Percentiles rank a stretch among this genome's conserved stretches.
phyloP scores from a whole-genome alignment of 2,888 invertebrate species.

The Acrobasis consociella region DNA sequence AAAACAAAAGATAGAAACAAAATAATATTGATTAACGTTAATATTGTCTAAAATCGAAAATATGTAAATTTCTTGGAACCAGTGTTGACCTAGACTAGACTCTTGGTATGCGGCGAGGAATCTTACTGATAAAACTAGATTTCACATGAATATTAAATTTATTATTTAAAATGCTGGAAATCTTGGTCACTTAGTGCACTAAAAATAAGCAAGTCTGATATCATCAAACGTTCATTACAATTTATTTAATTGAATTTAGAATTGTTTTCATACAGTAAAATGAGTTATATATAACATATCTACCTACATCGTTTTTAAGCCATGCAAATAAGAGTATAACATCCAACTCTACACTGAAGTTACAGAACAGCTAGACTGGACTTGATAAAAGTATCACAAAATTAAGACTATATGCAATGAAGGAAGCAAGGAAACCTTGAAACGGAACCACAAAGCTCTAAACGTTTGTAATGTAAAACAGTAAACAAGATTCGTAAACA shows the following conservation, averaged over 20 bases:
- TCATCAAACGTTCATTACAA: no score
- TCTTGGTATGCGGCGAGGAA: background rate
- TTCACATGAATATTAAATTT: background rate
- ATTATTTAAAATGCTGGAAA: background rate
- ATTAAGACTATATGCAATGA: background rate
- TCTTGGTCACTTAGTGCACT: background rate
- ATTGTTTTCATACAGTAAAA: no score
- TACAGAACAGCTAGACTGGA: background rate
- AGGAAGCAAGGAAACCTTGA: background rate
- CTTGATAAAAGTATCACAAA: background rate
- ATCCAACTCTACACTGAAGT: no score
- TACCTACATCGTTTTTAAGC: no score
- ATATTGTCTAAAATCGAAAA: background rate
- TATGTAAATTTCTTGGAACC: constrained; percentile 2
- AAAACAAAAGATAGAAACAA: no score
- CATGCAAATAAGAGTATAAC: no score
- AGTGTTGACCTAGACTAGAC: constrained; percentile 12
- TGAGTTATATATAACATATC: no score
- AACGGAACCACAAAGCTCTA: background rate
- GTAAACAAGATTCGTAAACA: constrained; percentile 13
- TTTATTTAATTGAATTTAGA: no score
- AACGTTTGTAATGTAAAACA: background rate
- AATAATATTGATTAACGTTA: background rate
- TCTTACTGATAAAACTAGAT: background rate
- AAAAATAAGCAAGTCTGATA: no score